These are phyloP conservation scores for Cryptotermes secundus DNA, from an alignment of 1,140 invertebrate genomes.

Conservation along the genomic window DNA sequence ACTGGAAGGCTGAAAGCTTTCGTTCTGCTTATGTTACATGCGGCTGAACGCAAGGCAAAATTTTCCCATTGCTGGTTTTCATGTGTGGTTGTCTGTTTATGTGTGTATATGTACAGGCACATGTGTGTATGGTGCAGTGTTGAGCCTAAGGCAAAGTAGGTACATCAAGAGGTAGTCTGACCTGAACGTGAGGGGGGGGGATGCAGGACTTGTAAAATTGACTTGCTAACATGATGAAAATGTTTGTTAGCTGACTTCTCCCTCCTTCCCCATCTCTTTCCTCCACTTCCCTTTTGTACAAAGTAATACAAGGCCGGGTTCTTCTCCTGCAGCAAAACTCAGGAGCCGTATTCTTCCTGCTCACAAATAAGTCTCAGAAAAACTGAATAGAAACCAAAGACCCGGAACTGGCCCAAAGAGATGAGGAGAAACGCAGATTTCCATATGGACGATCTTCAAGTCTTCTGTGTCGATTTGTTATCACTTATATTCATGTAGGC, in stretches of 20 bases:
- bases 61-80: too few species aligned
- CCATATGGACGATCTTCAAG: not conserved
- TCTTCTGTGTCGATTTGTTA: too few species aligned
- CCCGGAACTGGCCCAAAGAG: not conserved
- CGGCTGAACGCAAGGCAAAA: too few species aligned
- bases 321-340: not conserved
- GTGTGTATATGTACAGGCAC: too few species aligned
- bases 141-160: not conserved
- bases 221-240: slow-evolving; percentile 9
- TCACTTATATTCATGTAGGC: too few species aligned
- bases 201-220: not conserved
- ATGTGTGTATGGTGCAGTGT: not conserved
- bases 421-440: not conserved
- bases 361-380: not conserved
- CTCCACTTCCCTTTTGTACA: not conserved
- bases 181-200: not conserved
- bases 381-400: not conserved
- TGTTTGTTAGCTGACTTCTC: not conserved
- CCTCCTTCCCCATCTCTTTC: not conserved
- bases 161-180: not conserved
- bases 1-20: too few species aligned
- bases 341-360: not conserved
- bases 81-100: too few species aligned
- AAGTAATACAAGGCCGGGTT: not conserved
- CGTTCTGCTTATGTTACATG: too few species aligned